Evolutionary conservation across 64 coral and sea anemone species (phyloP).

Genomic region (Platygyra sinensis): DNA sequence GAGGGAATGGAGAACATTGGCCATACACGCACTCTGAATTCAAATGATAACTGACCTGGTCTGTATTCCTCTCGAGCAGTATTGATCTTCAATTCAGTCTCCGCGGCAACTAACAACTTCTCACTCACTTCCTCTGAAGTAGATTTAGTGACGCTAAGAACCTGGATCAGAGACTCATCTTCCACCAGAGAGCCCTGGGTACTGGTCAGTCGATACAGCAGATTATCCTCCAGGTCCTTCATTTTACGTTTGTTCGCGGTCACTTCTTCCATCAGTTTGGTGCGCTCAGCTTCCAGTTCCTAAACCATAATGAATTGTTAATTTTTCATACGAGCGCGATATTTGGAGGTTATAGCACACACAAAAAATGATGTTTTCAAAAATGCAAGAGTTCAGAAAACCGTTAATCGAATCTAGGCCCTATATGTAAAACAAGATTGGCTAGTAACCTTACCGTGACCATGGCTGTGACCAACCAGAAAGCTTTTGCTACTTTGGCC

Average conservation of each 20-base stretch:
- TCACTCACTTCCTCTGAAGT: constrained; percentile 99
- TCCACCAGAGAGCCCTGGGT: constrained; percentile 97
- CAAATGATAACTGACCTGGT: constrained; percentile 57
- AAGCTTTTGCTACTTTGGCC: too few species aligned
- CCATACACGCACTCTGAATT: too few species aligned
- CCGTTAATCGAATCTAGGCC: too few species aligned
- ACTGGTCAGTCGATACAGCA: constrained; percentile 95
- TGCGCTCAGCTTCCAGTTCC: constrained; percentile 95
- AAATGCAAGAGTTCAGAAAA: too few species aligned
- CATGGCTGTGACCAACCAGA: too few species aligned
- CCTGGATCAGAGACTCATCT: constrained; percentile 95
- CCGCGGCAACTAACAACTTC: constrained; percentile 92
- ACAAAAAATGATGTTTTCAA: too few species aligned
- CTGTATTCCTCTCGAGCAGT: constrained; percentile 95
- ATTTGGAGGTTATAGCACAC: too few species aligned
- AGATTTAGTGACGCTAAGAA: constrained; percentile 86
- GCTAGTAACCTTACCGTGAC: too few species aligned
- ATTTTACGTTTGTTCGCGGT: constrained; percentile 98
- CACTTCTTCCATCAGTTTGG: constrained; percentile 98
- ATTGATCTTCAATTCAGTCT: constrained; percentile 98
- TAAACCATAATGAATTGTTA: neutral
- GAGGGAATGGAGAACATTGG: too few species aligned
- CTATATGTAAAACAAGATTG: too few species aligned
- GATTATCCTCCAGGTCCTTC: constrained; percentile 97
- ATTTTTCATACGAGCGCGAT: neutral